Conservation (phyloP, 2,888 invertebrate genomes). For the Conistra vaccinii region DNA sequence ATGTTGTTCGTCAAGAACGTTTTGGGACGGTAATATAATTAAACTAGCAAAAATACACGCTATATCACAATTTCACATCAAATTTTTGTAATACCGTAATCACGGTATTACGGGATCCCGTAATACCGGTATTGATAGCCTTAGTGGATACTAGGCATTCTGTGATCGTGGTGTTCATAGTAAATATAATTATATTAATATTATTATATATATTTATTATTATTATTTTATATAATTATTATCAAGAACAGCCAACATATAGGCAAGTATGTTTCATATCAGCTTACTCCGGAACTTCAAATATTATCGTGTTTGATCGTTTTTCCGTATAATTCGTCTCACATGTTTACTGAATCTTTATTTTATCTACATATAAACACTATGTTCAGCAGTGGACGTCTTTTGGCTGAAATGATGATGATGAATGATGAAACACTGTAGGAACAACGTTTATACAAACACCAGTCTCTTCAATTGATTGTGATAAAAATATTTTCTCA, state of each 20-base stretch:
- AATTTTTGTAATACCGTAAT: no score
- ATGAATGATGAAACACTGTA: no score
- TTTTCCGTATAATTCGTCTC: background rate
- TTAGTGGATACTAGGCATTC: background rate
- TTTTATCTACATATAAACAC: background rate
- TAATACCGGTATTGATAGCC: no score
- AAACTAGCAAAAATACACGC: no score
- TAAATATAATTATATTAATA: background rate
- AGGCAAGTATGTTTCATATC: background rate
- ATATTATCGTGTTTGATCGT: background rate
- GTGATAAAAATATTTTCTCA: conserved; percentile 38
- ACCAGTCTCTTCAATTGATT: conserved; percentile 19
- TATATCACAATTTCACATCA: no score
- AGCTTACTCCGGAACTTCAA: conserved; percentile 9
- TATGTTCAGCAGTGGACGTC: no score
- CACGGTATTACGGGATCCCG: no score
- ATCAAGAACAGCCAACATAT: background rate
- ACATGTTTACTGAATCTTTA: conserved; percentile 3
- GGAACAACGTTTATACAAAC: conserved; percentile 10
- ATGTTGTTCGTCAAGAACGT: no score
- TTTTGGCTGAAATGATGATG: no score
- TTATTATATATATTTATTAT: no score
- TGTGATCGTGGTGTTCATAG: background rate
- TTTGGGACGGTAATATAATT: no score
- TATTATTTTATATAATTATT: no score